These are phyloP conservation scores for Muntiacus reevesi DNA, from an alignment of 2,113 vertebrate species.

Conservation along the genomic window DNA sequence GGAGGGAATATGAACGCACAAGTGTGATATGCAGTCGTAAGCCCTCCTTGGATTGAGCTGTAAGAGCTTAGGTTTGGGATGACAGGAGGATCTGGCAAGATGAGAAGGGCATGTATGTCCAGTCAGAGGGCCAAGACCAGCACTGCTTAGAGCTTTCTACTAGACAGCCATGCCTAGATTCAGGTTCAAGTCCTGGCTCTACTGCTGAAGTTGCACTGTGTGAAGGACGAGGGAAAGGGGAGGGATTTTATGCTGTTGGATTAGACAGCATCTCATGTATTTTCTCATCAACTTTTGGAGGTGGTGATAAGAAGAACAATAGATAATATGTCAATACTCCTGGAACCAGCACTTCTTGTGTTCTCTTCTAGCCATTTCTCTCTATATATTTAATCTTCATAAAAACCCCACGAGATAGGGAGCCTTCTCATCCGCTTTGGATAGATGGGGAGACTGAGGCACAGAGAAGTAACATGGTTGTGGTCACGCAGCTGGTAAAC, in stretches of 20 bases:
- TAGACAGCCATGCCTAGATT: background rate
- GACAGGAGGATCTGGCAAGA: background rate
- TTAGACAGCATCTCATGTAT: background rate
- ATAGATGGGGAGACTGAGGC: background rate
- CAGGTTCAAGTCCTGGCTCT: background rate
- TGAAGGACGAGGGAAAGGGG: background rate
- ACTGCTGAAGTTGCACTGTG: background rate
- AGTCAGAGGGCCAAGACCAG: background rate
- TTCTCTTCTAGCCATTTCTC: background rate
- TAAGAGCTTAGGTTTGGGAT: background rate
- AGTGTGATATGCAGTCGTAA: background rate
- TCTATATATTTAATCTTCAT: background rate
- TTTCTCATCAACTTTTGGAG: background rate
- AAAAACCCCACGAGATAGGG: background rate
- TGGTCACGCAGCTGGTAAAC: background rate
- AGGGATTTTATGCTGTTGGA: background rate
- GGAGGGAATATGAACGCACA: background rate
- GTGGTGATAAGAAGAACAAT: background rate
- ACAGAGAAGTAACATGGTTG: background rate
- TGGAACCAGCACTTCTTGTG: background rate
- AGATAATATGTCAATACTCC: background rate
- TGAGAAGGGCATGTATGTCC: background rate
- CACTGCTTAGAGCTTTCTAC: background rate
- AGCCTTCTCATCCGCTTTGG: background rate
- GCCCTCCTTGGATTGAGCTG: background rate